Evolutionary conservation across 92 coral and sea anemone species (phyloP), one percentile per base, ranked within the genome.

Genomic region (Porites divaricata): DNA sequence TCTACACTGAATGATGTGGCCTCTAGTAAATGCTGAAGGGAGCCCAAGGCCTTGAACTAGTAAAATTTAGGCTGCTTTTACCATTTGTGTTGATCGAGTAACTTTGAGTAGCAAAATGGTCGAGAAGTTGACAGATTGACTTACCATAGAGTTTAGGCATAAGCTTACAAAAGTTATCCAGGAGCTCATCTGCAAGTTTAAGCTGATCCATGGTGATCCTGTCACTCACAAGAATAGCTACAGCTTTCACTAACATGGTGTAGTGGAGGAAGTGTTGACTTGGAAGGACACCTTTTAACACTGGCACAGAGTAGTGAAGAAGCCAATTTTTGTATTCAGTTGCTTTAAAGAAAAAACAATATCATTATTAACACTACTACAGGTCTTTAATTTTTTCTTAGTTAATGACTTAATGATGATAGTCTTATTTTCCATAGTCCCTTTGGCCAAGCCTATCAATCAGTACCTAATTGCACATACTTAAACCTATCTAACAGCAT

Each of bases 301-400:
- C 88, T 1, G 91, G 88, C 57, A 72, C 63, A 78, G 91, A 88
- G 79, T 88, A 83, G 72, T 82, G 91, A 17, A 88, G 83, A 21
- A 88, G 85, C 91, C 91, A 88, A 68, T 83, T 76, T 11, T 85
- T 51, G 67, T 70, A 76, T 20, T 88, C 91, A 62, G 88, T 88
- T 69, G 91, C 91, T 88, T 79, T 14, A 53, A 13, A 53, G 9
- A 10, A 10, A 53, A 2, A 53, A 53, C 15, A 53, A 53, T 53
- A 53, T 53, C 15, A 53, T 53, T 6, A 53, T 11, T 53, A 53
- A 35, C 45, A 35, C 45, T 35, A 35, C 45, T 35, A 35, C 45
- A 35, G 45, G 45, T 35, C 45, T 35, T 35, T 35, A 35, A 35
- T 35, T 3, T 35, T 35, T 0, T 35, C 6, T 35, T 35, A n/a